Conservation (phyloP, 1,140 invertebrate species). For the Penaeus vannamei region DNA sequence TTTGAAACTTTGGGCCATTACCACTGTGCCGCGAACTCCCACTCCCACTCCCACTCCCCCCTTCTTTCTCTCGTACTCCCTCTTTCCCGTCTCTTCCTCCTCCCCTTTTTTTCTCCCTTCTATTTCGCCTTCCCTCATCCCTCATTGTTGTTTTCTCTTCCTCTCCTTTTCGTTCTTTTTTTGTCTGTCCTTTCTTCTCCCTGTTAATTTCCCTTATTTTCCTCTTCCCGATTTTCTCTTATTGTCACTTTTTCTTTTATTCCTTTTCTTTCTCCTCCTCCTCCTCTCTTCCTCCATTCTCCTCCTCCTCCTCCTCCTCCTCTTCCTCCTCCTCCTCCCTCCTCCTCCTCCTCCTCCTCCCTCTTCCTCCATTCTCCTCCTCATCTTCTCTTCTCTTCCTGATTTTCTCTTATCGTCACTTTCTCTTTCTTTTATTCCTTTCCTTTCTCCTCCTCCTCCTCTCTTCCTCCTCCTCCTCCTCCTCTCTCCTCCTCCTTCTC, state of each 20-base stretch:
- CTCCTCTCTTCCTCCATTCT: background rate
- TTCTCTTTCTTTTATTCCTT: background rate
- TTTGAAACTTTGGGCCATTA: too few species aligned
- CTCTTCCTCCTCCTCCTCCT: background rate
- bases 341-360: background rate
- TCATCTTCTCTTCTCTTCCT: background rate
- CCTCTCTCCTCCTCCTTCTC: too few species aligned
- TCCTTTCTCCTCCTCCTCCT: conserved; percentile 1
- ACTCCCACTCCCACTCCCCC: background rate
- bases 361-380: too few species aligned
- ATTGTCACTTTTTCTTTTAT: background rate
- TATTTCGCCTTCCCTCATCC: too few species aligned
- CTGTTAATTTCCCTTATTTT: background rate
- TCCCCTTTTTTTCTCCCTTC: background rate
- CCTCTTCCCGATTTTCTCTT: background rate
- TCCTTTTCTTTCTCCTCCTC: background rate
- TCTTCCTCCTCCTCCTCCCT: background rate
- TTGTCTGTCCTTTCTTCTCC: background rate
- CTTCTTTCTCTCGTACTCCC: background rate
- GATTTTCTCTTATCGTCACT: background rate
- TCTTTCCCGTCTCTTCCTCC: too few species aligned
- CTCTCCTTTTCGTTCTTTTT: too few species aligned
- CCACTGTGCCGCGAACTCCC: too few species aligned
- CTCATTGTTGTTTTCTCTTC: too few species aligned
- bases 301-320: background rate